phyloP scores from a whole-genome alignment of 2,888 invertebrate genomes.

The Epistrophella euchroma region DNA sequence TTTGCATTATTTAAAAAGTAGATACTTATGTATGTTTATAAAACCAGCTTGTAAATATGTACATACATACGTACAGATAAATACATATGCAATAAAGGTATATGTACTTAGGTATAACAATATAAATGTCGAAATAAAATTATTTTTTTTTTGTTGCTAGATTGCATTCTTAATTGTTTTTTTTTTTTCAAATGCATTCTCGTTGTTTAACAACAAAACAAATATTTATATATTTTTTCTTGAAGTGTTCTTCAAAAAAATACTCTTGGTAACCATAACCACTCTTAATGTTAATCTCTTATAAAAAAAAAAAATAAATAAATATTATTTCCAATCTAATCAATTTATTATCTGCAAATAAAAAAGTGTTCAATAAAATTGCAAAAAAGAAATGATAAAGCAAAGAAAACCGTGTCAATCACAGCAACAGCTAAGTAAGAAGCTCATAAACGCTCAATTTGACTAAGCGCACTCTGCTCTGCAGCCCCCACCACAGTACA shows the following conservation, averaged over 20 bases:
- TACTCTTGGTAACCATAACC: neutral
- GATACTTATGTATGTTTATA: neutral
- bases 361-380: conserved; percentile 28
- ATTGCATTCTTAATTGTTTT: conserved; percentile 1
- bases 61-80: neutral
- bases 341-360: conserved; percentile 24
- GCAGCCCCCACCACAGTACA: conserved; percentile 41
- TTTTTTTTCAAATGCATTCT: conserved; percentile 7
- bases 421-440: conserved; percentile 39
- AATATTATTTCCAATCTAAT: conserved; percentile 27
- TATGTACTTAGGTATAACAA: no score
- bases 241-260: conserved; percentile 3
- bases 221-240: conserved; percentile 4
- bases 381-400: neutral
- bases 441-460: conserved; percentile 60
- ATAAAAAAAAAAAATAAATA: neutral
- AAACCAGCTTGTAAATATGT: neutral
- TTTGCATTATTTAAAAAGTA: neutral
- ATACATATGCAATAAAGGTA: no score
- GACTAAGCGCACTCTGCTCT: conserved; percentile 47
- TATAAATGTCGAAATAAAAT: neutral
- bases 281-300: conserved; percentile 19
- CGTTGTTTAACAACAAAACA: conserved; percentile 25
- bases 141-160: neutral
- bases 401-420: conserved; percentile 36